A percentile compares a stretch with the other conserved stretches of the same genome.
Conservation (phyloP, 2,113 vertebrate genomes). For the Sitta europaea region DNA sequence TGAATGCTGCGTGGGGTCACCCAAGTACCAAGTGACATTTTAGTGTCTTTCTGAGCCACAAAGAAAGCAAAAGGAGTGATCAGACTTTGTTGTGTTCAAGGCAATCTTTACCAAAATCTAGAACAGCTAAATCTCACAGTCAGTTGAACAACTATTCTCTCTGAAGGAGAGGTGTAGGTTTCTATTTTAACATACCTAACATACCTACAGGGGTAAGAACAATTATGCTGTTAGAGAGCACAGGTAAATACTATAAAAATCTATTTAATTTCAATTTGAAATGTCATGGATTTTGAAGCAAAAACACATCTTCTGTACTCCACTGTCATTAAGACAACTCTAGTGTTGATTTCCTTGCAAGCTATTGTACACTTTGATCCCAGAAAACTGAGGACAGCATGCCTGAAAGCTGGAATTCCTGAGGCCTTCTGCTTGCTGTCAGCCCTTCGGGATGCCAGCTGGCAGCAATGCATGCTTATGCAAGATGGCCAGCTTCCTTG, state of each 20-base stretch:
- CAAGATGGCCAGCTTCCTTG: neutral
- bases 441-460: neutral
- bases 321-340: neutral
- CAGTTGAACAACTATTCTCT: neutral
- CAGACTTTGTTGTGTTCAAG: neutral
- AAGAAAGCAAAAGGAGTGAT: neutral
- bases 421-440: neutral
- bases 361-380: neutral
- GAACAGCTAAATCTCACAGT: neutral
- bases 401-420: neutral
- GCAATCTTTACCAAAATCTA: neutral
- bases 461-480: neutral
- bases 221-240: neutral
- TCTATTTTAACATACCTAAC: neutral
- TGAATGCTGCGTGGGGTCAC: neutral
- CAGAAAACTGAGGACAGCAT: neutral
- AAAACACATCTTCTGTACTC: neutral
- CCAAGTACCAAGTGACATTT: conserved; percentile 7
- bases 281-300: neutral
- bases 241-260: neutral
- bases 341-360: neutral
- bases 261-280: neutral
- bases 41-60: neutral
- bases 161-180: neutral
- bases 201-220: neutral